These are phyloP conservation scores for Fabriciana adippe DNA, from an alignment of 2,888 invertebrate genomes.

Conservation along the genomic window DNA sequence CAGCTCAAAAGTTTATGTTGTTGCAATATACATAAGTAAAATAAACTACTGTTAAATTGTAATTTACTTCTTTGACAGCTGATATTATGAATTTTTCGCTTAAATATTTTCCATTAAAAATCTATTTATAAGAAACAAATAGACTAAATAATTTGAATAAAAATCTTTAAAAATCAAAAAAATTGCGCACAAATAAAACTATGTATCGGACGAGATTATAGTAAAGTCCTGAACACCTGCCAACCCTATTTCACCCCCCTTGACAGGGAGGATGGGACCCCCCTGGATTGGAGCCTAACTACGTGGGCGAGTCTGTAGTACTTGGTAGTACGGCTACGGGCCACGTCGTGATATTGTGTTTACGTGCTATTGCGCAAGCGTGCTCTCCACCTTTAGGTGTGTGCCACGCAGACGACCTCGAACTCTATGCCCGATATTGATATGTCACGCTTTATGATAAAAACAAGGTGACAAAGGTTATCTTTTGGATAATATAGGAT, in stretches of 20 bases:
- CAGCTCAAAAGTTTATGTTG: no score
- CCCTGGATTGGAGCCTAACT: constrained; percentile 43
- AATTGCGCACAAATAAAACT: not conserved
- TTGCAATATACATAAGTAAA: no score
- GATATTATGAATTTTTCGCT: not conserved
- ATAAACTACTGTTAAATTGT: no score
- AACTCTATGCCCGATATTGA: constrained; percentile 56
- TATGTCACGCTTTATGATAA: constrained; percentile 40
- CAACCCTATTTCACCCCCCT: constrained; percentile 52
- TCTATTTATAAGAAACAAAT: not conserved
- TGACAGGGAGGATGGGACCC: constrained; percentile 46
- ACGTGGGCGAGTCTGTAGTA: constrained; percentile 83
- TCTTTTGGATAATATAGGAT: constrained; percentile 13
- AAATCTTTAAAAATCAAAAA: no score
- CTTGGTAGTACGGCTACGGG: constrained; percentile 72
- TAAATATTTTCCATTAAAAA: no score
- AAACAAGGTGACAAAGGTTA: constrained; percentile 35
- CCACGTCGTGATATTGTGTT: constrained; percentile 74
- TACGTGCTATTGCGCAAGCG: constrained; percentile 73
- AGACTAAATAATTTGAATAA: not conserved
- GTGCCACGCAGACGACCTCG: constrained; percentile 56
- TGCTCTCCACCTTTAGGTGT: constrained; percentile 39
- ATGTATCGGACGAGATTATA: constrained; percentile 9
- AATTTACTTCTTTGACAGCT: no score
- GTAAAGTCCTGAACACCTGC: constrained; percentile 9